A percentile compares a stretch with the other conserved stretches of the same genome.
These are phyloP conservation scores for Pyrrhosoma nymphula DNA, from an alignment of 2,888 invertebrate genomes.

Conservation along the genomic window DNA sequence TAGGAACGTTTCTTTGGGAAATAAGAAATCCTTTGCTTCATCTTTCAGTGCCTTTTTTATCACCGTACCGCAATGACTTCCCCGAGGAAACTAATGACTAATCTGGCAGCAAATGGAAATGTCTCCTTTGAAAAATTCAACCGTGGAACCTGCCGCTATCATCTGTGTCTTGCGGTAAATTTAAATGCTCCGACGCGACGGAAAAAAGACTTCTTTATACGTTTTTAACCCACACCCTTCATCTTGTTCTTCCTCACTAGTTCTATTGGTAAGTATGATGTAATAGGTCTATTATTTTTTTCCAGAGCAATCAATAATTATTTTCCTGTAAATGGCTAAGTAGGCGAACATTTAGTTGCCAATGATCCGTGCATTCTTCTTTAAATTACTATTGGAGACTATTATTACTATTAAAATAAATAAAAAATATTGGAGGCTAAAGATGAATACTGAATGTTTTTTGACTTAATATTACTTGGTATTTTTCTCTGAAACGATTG, in stretches of 20 bases:
- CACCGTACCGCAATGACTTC: not conserved
- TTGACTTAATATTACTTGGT: too few species aligned
- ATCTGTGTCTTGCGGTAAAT: not conserved
- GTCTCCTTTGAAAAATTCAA: not conserved
- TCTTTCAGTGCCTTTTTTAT: slow-evolving; percentile 5
- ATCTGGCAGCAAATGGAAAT: not conserved
- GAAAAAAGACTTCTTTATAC: not conserved
- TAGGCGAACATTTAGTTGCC: too few species aligned
- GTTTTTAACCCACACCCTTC: not conserved
- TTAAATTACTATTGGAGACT: too few species aligned
- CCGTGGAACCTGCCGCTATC: not conserved
- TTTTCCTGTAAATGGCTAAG: too few species aligned
- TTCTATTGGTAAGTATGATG: not conserved
- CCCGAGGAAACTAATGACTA: not conserved
- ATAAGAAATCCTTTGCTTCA: slow-evolving; percentile 2
- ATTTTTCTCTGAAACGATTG: too few species aligned
- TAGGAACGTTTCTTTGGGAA: not conserved
- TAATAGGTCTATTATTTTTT: too few species aligned
- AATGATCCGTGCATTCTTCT: too few species aligned
- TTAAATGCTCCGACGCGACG: not conserved
- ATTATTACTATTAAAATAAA: too few species aligned
- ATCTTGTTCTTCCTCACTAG: not conserved
- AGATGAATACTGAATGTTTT: too few species aligned
- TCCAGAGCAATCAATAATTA: too few species aligned
- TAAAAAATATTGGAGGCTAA: too few species aligned